phyloP scores from a whole-genome alignment of 1,140 invertebrate species.

The Drosophila suzukii region DNA sequence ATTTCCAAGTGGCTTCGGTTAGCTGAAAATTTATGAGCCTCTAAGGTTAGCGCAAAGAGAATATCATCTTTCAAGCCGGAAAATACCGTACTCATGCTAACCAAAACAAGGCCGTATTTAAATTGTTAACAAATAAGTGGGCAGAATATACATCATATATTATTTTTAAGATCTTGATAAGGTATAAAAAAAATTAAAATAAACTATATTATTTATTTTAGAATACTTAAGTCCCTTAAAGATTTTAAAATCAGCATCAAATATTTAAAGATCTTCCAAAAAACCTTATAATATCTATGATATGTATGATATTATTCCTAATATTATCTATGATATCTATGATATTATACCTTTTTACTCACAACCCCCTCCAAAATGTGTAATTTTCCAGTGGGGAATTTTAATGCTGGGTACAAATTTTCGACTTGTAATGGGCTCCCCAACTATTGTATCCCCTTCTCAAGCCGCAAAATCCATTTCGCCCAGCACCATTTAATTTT shows the following conservation, averaged over 20 bases:
- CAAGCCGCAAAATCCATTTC: not conserved
- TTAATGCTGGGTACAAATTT: slow-evolving; percentile 6
- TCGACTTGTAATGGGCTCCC: slow-evolving; percentile 14
- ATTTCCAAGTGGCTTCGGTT: not conserved
- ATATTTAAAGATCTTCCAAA: too few relatives aligned
- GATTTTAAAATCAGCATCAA: too few relatives aligned
- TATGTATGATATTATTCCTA: too few relatives aligned
- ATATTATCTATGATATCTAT: too few relatives aligned
- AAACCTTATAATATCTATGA: too few relatives aligned
- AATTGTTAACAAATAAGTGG: too few relatives aligned
- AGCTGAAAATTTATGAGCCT: slow-evolving; percentile 2
- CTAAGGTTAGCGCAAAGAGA: not conserved
- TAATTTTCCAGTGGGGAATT: slow-evolving; percentile 3
- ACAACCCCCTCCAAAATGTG: not conserved
- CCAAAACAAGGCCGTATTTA: not conserved
- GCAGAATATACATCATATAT: too few relatives aligned
- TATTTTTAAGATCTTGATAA: too few relatives aligned
- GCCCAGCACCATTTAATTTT: slow-evolving; percentile 56
- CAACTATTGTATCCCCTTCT: slow-evolving; percentile 16
- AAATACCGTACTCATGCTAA: not conserved
- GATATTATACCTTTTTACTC: not conserved
- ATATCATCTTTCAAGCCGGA: not conserved
- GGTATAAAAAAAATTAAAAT: too few relatives aligned
- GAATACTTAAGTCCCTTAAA: too few relatives aligned
- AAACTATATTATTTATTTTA: too few relatives aligned